Base-by-base conservation (phyloP, 2,113 vertebrate genomes). In the Romanogobio albipinnatus region DNA sequence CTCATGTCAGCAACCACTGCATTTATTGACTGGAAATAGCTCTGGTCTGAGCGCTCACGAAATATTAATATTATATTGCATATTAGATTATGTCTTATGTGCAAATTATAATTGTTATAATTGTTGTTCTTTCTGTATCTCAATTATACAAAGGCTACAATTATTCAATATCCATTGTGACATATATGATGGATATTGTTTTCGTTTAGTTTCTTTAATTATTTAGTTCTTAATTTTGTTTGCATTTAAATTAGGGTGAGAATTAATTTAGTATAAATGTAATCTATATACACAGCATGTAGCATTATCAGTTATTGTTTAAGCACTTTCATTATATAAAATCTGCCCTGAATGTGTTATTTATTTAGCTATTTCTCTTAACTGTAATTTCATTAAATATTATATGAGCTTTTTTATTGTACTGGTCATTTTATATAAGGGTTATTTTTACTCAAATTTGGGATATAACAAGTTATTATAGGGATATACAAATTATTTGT, bases 21-120 rank as follows among this genome's bases (percentile, higher is more conserved):
- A 53, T 70, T 76, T 84, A 81, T 76, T 84, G 79, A 61, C 53
- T 47, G n/a, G 17, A 45, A 45, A 84, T 75, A 14, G 58, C 51
- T 36, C 75, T 39, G 9, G 36, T 43, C 36, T 22, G 68, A 62
- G n/a, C 10, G 59, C 59, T 26, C 13, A 26, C 24, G 11, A 26
- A 26, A 56, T 56, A 22, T 9, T 56, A 22, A 56, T 56, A 56
- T 22, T 7, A 56, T 56, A 19, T 56, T 56, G 49, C 49, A 13
- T 19, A 56, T 19, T 19, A 59, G 22, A 59, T 59, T n/a, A n/a
- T 59, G 14, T 7, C 33, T 36, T 17, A 19, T 56, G 53, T 56
- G 6, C 17, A 22, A 56, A 56, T 56, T 8, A 19, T 56, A 56
- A 19, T 56, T 8, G 2, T 19, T 19, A 7, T 56, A 56, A 76